Base-by-base conservation (phyloP, 2,797 vertebrate species). In the Pterois miles region DNA sequence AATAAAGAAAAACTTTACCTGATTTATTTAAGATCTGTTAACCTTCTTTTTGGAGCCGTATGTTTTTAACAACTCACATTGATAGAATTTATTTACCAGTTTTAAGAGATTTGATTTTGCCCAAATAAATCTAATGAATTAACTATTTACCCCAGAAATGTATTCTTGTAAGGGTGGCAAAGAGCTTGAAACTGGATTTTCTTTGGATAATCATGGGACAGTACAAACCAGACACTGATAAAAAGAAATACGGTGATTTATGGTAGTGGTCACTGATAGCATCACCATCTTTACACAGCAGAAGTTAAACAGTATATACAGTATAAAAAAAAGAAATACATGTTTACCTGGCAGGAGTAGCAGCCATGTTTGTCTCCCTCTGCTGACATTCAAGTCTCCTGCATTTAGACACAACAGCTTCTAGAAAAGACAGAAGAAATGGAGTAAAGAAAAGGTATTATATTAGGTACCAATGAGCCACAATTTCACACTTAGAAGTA, bases 341-440 rank as follows among this genome's bases (percentile, higher is more conserved):
- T 3, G 11, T 18, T 29, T 29, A 13, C n/a, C 29, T 48, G 7
- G 23, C 2, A 3, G 43, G 16, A 34, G 12, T 18, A 46, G 27
- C 1, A 33, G 6, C 29, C 46, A 20, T 25, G 3, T 36, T 52
- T 85, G 81, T 65, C 83, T 71, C 83, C 78, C 69, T 54, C 86
- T 67, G 59, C 70, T 83, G 83, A 83, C 18, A 1, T 33, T 23
- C 22, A 27, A 56, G 22, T 52, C 3, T 27, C 2, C 0, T 14
- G 0, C 22, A 57, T 11, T 36, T n/a, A 23, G 10, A 68, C 46
- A 11, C 38, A 6, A 20, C 50, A 27, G 1, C 4, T 53, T 22
- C 29, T 13, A 27, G 8, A 57, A 12, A 20, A 18, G 53, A 59
- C 31, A 40, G 43, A 12, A 1, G 25, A 12, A 50, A 40, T 11